Evolutionary conservation across 2,797 vertebrate species (phyloP).

Genomic region (Cynodonichthys magdalenae): DNA sequence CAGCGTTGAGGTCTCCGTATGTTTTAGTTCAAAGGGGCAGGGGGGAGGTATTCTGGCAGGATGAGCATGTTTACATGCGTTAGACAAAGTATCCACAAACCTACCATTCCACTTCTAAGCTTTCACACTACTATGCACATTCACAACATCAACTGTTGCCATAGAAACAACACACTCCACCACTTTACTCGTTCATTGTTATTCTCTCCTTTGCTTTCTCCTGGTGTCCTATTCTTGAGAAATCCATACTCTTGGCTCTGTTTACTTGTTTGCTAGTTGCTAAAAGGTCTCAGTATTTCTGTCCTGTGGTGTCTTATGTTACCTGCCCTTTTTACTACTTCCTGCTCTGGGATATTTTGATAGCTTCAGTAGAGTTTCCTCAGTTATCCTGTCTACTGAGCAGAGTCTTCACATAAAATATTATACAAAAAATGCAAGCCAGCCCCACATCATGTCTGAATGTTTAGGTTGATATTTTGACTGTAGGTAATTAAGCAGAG

Average conservation of each 20-base stretch:
- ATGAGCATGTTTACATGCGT: constrained; percentile 55
- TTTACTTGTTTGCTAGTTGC: constrained; percentile 29
- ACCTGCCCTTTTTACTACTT: constrained; percentile 56
- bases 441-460: background rate
- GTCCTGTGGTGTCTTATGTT: constrained; percentile 50
- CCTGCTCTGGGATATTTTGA: constrained; percentile 35
- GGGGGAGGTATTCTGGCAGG: constrained; percentile 24
- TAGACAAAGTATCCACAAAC: constrained; percentile 51
- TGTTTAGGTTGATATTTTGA: background rate
- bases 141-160: constrained; percentile 43
- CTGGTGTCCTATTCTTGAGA: constrained; percentile 35
- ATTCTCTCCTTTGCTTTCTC: constrained; percentile 11
- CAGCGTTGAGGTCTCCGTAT: constrained; percentile 17
- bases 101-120: constrained; percentile 34
- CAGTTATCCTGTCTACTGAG: constrained; percentile 8
- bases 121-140: constrained; percentile 38
- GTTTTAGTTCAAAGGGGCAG: constrained; percentile 25
- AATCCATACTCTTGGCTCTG: constrained; percentile 23
- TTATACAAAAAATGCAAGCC: background rate
- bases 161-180: constrained; percentile 27
- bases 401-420: constrained; percentile 14
- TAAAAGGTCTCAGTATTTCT: constrained; percentile 49
- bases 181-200: constrained; percentile 3
- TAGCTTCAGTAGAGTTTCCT: constrained; percentile 9
- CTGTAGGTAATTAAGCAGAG: constrained; percentile 13